These are phyloP conservation scores for Melanotaenia nigrans DNA, from an alignment of 2,797 vertebrate genomes.

Conservation along the genomic window DNA sequence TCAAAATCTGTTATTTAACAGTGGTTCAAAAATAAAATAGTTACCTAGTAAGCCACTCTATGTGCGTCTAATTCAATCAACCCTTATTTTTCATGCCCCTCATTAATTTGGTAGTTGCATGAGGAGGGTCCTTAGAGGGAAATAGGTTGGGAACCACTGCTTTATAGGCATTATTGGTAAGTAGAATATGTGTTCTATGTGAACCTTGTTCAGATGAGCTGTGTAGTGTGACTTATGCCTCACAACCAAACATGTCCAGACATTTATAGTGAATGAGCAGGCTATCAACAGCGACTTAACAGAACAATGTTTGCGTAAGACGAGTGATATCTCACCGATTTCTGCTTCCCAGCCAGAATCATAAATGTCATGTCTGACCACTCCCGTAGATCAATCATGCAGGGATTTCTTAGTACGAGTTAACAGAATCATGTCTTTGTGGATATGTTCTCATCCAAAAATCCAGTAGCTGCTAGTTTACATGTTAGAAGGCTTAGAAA, in stretches of 20 bases:
- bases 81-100: too few species aligned
- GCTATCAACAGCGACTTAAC: slow-evolving; percentile 38
- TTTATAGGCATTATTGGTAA: background rate
- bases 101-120: too few species aligned
- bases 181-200: background rate
- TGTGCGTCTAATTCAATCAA: too few species aligned
- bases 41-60: too few species aligned
- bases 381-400: background rate
- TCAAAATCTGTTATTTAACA: too few species aligned
- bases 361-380: background rate
- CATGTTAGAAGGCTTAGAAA: background rate
- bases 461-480: too few species aligned
- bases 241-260: slow-evolving; percentile 10
- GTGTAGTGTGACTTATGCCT: slow-evolving; percentile 2
- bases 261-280: slow-evolving; percentile 48
- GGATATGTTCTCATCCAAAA: background rate
- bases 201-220: background rate
- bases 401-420: background rate
- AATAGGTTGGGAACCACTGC: background rate
- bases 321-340: slow-evolving; percentile 5
- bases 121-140: too few species aligned
- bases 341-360: background rate
- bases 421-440: background rate
- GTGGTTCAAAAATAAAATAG: too few species aligned
- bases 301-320: slow-evolving; percentile 40